Evolutionary conservation across 2,797 vertebrate species (phyloP).

Genomic region (Discoglossus pictus): DNA sequence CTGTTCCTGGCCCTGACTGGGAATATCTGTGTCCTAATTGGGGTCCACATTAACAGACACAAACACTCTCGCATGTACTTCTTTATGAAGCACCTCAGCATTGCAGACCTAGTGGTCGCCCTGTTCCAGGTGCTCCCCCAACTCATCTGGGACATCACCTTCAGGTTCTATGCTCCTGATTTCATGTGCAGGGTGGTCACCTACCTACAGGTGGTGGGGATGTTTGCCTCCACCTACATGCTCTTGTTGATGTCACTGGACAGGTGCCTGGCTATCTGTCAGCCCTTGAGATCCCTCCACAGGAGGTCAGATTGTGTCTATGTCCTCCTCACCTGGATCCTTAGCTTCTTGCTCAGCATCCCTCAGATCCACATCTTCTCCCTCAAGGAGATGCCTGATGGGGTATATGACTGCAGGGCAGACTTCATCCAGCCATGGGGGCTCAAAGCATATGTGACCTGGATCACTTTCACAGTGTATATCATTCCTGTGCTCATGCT

Average conservation of each 20-base stretch:
- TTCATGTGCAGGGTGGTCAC: constrained; percentile 90
- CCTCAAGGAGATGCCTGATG: constrained; percentile 80
- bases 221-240: constrained; percentile 99
- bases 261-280: constrained; percentile 93
- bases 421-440: constrained; percentile 95
- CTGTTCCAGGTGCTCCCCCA: constrained; percentile 96
- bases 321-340: constrained; percentile 87
- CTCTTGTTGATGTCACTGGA: constrained; percentile 96
- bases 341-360: constrained; percentile 88
- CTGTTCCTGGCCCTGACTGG: constrained; percentile 88
- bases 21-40: constrained; percentile 90
- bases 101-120: constrained; percentile 94
- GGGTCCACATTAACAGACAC: constrained; percentile 85
- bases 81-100: constrained; percentile 98
- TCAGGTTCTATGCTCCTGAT: constrained; percentile 93
- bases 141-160: constrained; percentile 98
- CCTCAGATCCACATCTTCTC: constrained; percentile 96
- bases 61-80: constrained; percentile 94
- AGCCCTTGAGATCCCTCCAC: constrained; percentile 84
- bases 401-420: constrained; percentile 93
- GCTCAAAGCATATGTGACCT: constrained; percentile 91
- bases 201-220: constrained; percentile 94
- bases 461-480: constrained; percentile 94
- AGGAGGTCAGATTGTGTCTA: constrained; percentile 82
- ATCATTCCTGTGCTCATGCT: constrained; percentile 89